Evolutionary conservation across 2,888 invertebrate species (phyloP).

Genomic region (Anagyrus pseudococci): DNA sequence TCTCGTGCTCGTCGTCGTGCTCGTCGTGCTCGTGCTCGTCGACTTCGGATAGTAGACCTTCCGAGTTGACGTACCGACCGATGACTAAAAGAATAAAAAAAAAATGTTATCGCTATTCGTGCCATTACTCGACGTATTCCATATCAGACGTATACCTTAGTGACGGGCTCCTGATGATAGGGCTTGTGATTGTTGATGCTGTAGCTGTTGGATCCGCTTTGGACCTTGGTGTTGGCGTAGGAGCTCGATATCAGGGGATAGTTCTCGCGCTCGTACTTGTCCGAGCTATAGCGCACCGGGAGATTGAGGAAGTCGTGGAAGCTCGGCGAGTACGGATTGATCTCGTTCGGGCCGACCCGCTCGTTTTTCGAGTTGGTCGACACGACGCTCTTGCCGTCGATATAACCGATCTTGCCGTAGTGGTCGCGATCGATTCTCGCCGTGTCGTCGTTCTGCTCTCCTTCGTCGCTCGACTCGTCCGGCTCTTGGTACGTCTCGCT

Average conservation of each 20-base stretch:
- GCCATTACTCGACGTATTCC: no score
- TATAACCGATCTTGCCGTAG: conserved; percentile 26
- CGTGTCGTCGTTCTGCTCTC: conserved; percentile 13
- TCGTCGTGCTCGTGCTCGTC: conserved; percentile 26
- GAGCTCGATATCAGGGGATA: conserved; percentile 75
- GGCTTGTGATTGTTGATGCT: conserved; percentile 57
- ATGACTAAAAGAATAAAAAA: conserved; percentile 13
- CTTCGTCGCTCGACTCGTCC: conserved; percentile 41
- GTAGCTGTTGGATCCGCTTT: conserved; percentile 64
- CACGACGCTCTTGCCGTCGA: conserved; percentile 31
- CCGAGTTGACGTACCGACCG: conserved; percentile 33
- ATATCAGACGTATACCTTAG: conserved; percentile 26
- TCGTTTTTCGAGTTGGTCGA: conserved; percentile 42
- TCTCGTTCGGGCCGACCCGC: conserved; percentile 67
- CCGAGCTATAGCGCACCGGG: conserved; percentile 72
- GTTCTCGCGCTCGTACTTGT: conserved; percentile 66
- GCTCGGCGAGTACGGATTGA: conserved; percentile 69
- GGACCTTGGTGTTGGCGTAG: conserved; percentile 76
- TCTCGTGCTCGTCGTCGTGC: conserved; percentile 32
- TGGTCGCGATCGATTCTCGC: conserved; percentile 35
- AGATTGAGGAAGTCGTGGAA: conserved; percentile 74
- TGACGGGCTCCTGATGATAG: conserved; percentile 43
- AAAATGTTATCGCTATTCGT: no score
- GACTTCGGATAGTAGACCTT: conserved; percentile 37
- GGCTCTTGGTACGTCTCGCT: conserved; percentile 45